These are phyloP conservation scores for Punctoribates punctum DNA, from an alignment of 2,888 invertebrate species.

Conservation along the genomic window DNA sequence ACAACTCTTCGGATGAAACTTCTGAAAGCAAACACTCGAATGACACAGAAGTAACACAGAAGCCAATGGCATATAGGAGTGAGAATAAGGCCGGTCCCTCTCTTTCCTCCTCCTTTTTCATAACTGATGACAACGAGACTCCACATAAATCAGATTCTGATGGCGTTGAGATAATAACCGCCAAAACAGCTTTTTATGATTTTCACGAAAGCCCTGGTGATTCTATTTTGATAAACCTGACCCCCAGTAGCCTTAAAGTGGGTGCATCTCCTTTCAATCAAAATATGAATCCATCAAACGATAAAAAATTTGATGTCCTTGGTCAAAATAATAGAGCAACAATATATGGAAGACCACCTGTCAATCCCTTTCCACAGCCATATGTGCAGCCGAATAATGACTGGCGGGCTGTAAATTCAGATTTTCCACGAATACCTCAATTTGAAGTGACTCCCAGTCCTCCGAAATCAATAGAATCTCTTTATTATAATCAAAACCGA, in stretches of 20 bases:
- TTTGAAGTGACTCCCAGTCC: constrained; percentile 5
- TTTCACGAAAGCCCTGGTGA: constrained; percentile 9
- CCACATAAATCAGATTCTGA: constrained; percentile 11
- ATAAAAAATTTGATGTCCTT: background rate
- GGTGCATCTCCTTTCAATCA: background rate
- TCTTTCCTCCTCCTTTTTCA: constrained; percentile 4
- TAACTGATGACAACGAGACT: background rate
- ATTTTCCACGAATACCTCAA: constrained; percentile 17
- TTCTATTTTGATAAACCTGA: constrained; percentile 38
- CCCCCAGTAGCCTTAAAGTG: constrained; percentile 31
- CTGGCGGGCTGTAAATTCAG: constrained; percentile 33
- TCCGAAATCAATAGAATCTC: constrained; percentile 6
- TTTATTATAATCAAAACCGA: background rate
- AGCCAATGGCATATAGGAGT: background rate
- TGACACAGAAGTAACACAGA: background rate
- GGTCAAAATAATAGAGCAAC: constrained; percentile 22
- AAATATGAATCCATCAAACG: background rate
- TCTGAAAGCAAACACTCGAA: background rate
- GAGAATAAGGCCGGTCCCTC: constrained; percentile 1
- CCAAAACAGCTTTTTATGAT: constrained; percentile 37
- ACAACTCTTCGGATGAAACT: background rate
- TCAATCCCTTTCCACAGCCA: background rate
- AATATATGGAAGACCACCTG: constrained; percentile 23
- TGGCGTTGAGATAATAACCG: constrained; percentile 40
- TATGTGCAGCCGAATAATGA: constrained; percentile 8